Percentiles rank a stretch among this genome's conserved stretches.
These are phyloP conservation scores for Chaetorhynchus papuensis DNA, from an alignment of 2,113 vertebrate species.

Conservation along the genomic window DNA sequence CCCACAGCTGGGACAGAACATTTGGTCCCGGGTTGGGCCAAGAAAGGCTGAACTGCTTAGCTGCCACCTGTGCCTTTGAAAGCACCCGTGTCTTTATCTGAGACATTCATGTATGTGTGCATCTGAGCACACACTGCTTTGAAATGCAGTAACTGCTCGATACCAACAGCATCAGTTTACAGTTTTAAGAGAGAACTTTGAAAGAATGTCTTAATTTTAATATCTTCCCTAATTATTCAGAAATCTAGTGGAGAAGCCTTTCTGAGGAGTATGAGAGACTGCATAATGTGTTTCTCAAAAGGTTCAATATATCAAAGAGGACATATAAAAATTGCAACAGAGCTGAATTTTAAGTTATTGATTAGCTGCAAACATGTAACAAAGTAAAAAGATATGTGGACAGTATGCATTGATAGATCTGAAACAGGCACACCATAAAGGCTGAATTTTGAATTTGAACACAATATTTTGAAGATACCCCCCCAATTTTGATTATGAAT, in stretches of 20 bases:
- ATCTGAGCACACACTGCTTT: neutral
- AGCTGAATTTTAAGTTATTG: neutral
- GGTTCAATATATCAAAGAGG: neutral
- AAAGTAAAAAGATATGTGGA: neutral
- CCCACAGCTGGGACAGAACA: neutral
- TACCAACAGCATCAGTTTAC: neutral
- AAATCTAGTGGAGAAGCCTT: neutral
- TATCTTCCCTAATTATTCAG: neutral
- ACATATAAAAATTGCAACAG: neutral
- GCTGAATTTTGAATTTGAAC: neutral
- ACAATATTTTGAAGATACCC: neutral
- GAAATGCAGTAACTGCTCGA: neutral
- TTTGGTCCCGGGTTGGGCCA: neutral
- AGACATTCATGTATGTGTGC: neutral
- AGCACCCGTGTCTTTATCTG: neutral
- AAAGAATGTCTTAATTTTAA: neutral
- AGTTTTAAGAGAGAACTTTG: neutral
- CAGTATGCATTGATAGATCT: neutral
- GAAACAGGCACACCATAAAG: neutral
- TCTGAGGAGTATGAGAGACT: neutral
- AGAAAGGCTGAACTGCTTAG: neutral
- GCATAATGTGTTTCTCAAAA: neutral
- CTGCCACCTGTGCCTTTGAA: neutral
- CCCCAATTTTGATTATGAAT: neutral
- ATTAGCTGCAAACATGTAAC: neutral